These are phyloP conservation scores for Sciurus vulgaris DNA, from an alignment of 2,797 vertebrate genomes.

Conservation along the genomic window DNA sequence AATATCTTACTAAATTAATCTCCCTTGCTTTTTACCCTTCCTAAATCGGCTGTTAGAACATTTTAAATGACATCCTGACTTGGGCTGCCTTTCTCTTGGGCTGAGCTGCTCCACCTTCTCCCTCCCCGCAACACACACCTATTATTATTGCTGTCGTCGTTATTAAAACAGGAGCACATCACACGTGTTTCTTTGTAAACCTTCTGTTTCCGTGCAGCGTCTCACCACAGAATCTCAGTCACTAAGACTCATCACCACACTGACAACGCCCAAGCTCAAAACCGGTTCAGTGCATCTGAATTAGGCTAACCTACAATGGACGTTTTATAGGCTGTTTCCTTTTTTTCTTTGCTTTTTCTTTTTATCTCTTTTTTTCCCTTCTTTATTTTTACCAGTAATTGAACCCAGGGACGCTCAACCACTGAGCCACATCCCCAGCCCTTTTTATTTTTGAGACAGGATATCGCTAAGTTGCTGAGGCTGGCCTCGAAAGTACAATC, in stretches of 20 bases:
- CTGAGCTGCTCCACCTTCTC: background rate
- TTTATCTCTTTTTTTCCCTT: background rate
- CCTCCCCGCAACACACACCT: fast-evolving
- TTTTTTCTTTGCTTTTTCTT: background rate
- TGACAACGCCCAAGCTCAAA: background rate
- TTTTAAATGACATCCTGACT: background rate
- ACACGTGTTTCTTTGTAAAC: background rate
- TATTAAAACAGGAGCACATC: background rate
- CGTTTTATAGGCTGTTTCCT: background rate
- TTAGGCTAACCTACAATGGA: background rate
- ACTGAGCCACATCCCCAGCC: no score
- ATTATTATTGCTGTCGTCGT: background rate
- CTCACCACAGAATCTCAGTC: background rate
- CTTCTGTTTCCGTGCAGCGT: background rate
- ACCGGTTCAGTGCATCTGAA: background rate
- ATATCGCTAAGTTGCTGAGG: no score
- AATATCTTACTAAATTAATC: constrained; percentile 14
- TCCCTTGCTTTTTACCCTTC: background rate
- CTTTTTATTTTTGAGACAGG: no score
- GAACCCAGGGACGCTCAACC: no score
- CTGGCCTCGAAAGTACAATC: no score
- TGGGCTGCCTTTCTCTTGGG: background rate
- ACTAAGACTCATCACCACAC: background rate
- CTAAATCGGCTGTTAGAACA: background rate
- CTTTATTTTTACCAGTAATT: no score